Base-by-base conservation (phyloP, 2,888 invertebrate genomes). In the Amblyteles armatorius region DNA sequence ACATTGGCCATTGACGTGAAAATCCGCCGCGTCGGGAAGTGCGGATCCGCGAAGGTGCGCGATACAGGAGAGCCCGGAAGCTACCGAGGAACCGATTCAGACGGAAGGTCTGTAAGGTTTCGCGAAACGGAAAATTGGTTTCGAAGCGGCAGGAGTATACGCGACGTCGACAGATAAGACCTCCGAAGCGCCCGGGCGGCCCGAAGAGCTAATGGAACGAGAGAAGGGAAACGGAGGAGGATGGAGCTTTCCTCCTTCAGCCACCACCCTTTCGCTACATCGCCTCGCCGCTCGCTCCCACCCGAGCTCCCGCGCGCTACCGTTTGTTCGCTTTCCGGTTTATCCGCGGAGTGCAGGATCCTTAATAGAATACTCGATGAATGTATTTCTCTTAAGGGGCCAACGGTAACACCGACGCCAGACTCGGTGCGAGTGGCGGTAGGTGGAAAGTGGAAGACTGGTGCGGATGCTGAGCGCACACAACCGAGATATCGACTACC, bases 351-450 rank as follows among this genome's bases (percentile, higher is more conserved):
- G 90, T 90, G 91, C 90, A 90, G 89, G 83, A 91, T 90, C 91
- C 91, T 91, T 92, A 91, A 91, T 91, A 92, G 92, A 91, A 91
- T 91, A 91, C 91, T 90, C 92, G 91, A 91, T 91, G 91, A 92
- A 91, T 91, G 91, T 91, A 91, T 91, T 91, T 91, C 91, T 90
- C 90, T 91, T 90, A 88, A 91, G 91, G 88, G 88, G 88, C 52
- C 83, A 26, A 63, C 77, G 63, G 80, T 33, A 65, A 67, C 81
- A 74, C 57, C 72, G 26, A 80, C 60, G 11, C 57, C 16, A 68
- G 79, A 55, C 33, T 44, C 72, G 80, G 83, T 69, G 73, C 67
- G 71, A 48, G 72, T 83, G 68, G 79, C 78, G 57, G 77, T 80
- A 83, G 80, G 68, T 80, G 63, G 68, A 86, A 83, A 60, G 72